A percentile compares a stretch with the other conserved stretches of the same genome.
Evolutionary conservation across 2,797 vertebrate genomes (phyloP).

Genomic region (Sciurus vulgaris): DNA sequence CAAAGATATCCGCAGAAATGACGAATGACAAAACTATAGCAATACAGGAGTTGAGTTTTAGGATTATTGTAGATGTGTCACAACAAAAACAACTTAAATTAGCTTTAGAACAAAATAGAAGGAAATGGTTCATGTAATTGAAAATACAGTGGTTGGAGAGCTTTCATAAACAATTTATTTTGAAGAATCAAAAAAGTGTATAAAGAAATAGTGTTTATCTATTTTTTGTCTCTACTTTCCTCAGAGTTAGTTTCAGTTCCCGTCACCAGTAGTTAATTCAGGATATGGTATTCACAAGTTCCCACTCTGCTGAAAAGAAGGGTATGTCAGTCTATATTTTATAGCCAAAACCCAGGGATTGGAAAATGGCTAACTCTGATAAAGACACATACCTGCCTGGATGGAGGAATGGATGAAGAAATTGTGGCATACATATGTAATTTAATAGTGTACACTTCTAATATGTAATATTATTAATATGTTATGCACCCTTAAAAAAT

Average conservation of each 20-base stretch:
- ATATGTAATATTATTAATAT: not conserved
- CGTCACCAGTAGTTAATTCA: not conserved
- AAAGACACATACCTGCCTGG: too few relatives aligned
- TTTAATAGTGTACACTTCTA: not conserved
- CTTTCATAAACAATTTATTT: not conserved
- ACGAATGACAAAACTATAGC: not conserved
- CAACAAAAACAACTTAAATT: not conserved
- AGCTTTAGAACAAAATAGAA: conserved; percentile 17
- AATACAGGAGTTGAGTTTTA: not conserved
- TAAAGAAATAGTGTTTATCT: not conserved
- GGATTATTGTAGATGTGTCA: not conserved
- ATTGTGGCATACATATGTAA: too few relatives aligned
- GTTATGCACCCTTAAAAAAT: not conserved
- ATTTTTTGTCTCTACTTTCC: not conserved
- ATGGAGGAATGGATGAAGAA: not conserved
- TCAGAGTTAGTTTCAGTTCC: not conserved
- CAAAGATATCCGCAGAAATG: not conserved
- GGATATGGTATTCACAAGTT: not conserved
- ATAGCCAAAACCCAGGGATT: not conserved
- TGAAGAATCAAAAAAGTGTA: not conserved
- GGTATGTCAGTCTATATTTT: not conserved
- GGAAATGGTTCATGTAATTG: not conserved
- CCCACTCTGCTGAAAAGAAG: not conserved
- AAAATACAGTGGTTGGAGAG: not conserved
- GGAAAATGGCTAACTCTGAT: not conserved